Percentiles rank a stretch among this genome's conserved stretches.
Conservation (phyloP, 2,797 vertebrate genomes). For the Tenualosa thibaudeaui region DNA sequence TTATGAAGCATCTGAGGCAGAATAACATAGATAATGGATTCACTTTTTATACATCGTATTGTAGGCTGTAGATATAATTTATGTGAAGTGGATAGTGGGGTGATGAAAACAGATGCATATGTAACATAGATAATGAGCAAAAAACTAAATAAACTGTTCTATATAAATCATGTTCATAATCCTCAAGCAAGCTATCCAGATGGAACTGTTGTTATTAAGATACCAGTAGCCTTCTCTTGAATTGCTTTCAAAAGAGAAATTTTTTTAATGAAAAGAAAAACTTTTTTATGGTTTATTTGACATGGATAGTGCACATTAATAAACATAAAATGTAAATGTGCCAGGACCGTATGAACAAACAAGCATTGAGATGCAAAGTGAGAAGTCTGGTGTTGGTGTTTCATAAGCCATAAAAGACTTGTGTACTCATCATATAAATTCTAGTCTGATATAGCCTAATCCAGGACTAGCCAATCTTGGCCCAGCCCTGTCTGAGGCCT, state of each 20-base stretch:
- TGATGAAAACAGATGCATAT: background rate
- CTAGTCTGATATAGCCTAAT: background rate
- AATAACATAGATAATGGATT: background rate
- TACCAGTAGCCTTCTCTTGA: background rate
- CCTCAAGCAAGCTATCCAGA: background rate
- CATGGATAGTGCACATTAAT: no score
- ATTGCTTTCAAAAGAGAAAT: no score
- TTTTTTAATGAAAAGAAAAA: no score
- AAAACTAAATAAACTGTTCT: background rate
- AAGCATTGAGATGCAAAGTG: background rate
- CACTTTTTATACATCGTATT: background rate
- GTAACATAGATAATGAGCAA: background rate
- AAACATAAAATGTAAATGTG: no score
- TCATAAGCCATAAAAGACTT: background rate
- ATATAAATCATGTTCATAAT: background rate
- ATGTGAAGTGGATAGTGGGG: background rate
- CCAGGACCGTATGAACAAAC: background rate
- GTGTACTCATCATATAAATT: background rate
- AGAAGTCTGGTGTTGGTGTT: background rate
- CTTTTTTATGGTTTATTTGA: no score
- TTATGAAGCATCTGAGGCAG: background rate
- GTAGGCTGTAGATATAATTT: background rate
- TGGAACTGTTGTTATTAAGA: background rate
- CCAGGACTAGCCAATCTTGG: background rate
- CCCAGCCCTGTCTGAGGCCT: background rate